Conservation (phyloP, 2,113 vertebrate genomes). For the Microcebus jonahi region DNA sequence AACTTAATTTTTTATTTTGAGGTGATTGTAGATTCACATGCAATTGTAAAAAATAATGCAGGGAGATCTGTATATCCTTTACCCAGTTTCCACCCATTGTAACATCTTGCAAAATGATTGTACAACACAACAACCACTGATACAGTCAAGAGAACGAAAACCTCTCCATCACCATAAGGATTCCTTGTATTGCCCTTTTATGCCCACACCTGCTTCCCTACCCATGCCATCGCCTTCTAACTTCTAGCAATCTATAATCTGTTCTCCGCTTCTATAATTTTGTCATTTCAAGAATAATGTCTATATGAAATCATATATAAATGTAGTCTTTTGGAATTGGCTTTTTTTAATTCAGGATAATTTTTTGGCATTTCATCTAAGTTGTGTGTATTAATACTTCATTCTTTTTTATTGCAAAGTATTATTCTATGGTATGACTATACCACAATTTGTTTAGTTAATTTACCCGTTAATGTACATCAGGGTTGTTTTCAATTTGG, state of each 20-base stretch:
- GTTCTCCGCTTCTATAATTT: neutral
- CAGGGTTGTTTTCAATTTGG: neutral
- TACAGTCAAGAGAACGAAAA: neutral
- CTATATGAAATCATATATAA: neutral
- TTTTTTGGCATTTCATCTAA: neutral
- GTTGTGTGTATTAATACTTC: neutral
- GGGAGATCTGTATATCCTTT: neutral
- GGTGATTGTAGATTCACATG: neutral
- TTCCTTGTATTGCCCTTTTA: neutral
- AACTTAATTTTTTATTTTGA: neutral
- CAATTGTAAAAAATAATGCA: neutral
- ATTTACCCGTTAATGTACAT: neutral
- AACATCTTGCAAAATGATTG: neutral
- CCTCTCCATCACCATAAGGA: neutral
- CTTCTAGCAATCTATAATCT: neutral
- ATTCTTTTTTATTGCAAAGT: neutral
- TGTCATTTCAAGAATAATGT: neutral
- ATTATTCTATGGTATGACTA: neutral
- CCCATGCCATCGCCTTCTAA: neutral
- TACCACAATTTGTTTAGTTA: neutral
- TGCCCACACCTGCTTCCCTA: neutral
- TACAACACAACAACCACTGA: neutral
- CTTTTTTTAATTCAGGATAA: neutral
- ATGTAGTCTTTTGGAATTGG: neutral
- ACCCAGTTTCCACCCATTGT: fast-evolving